Base-by-base conservation (phyloP, 2,888 invertebrate genomes). In the Notodonta ziczac region DNA sequence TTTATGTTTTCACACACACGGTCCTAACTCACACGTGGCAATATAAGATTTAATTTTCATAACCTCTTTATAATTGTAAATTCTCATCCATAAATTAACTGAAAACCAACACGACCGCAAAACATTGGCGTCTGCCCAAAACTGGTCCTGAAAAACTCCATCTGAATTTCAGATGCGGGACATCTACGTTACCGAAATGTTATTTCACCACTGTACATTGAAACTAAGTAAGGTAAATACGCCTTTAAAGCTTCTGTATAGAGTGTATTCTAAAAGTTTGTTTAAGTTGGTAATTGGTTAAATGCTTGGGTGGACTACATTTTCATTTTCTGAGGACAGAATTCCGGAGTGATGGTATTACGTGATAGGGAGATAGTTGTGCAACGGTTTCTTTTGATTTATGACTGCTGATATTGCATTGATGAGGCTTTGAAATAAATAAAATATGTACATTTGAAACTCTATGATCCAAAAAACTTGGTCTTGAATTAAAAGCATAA, bases 131-230 rank as follows among this genome's bases (percentile, higher is more conserved):
- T 71, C 63, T 68, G 65, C 80, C 86, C 86, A 85, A 83, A 77
- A 76, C 74, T 80, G 79, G 74, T 74, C 69, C 78, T 77, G 77
- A 84, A 83, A 87, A 86, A 82, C 80, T 79, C 76, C 79, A 87
- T 87, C 84, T 85, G 85, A 88, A 88, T 81, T 88, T 87, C 84
- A 86, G 85, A 87, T 87, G 69, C 60, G 77, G 73, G 76, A 81
- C 78, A 76, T 79, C 72, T 70, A 71, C 76, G 76, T 80, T 77
- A 81, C 82, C 74, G 70, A 82, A 84, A 83, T 77, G 78, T 74
- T 81, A 70, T 75, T 76, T 66, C 58, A 58, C 70, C 70, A 72
- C 66, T 65, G 70, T 65, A 66, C 69, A 67, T 70, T 72, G 67
- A 54, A 62, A 53, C 46, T 10, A 46, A 52, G 57, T 60, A 59